Base-by-base conservation (phyloP, 2,797 vertebrate genomes). In the Melanotaenia boesemani region DNA sequence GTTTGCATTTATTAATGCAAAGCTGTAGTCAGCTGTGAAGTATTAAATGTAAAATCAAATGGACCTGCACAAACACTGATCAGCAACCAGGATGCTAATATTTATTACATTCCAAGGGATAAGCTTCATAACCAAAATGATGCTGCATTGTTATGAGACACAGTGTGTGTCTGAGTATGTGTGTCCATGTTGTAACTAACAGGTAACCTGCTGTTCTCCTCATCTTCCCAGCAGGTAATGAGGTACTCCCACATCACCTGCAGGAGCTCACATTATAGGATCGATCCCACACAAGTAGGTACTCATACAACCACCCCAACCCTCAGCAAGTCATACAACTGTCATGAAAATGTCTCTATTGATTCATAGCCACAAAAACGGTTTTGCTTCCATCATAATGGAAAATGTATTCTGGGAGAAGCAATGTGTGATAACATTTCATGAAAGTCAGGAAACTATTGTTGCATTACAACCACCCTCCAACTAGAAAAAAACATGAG, bases 151-250 rank as follows among this genome's bases (percentile, higher is more conserved):
- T 9, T n/a, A 15, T 5, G 12, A 44, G 15, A 44, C 41, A 16
- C 41, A 15, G 41, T 44, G 41, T 44, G 41, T 44, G 41, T 37
- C 6, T 36, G 34, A 6, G 36, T 37, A 7, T 37, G 36, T 37
- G 36, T 37, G 36, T 44, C 41, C 41, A 44, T 6, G 13, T 67
- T 55, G 52, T 30, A 55, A 4, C n/a, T 37, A 46, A 48, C 59
- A 74, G 48, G 59, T 72, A 58, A 56, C 55, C 71, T 75, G 78
- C 74, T 66, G 69, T n/a, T 60, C 0, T 60, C 61, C 56, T 2
- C 63, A 20, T 68, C 52, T 67, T 67, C 57, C 59, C 72, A 82
- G 77, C 81, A 82, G 74, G 58, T 77, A 82, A 82, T 39, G 67
- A 80, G 58, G 72, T 54, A 8, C 58, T 63, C 61, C 36, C 66